phyloP scores from a whole-genome alignment of 2,113 vertebrate genomes.

The Mus musculus region GRCm39 chr2:70604001-70604500 shows the following conservation, averaged over 20 bases:
- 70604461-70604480: no score
- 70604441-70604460: no score
- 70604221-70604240: not conserved
- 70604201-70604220: not conserved
- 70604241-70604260: not conserved
- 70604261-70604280: not conserved
- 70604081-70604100: constrained; percentile 1
- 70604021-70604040: not conserved
- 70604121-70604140: not conserved
- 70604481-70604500: no score
- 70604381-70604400: not conserved
- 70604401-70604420: not conserved
- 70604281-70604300: not conserved
- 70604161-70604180: not conserved
- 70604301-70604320: not conserved
- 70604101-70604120: not conserved
- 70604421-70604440: no score
- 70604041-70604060: constrained; percentile 19
- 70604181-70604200: not conserved
- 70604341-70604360: not conserved
- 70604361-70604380: not conserved
- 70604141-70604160: not conserved
- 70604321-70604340: not conserved
- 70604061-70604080: constrained; percentile 8
- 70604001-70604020: constrained; percentile 16